Percentiles rank a stretch among this genome's conserved stretches.
phyloP scores from a whole-genome alignment of 2,797 vertebrate species.

The Gymnoscopelus microlampas region DNA sequence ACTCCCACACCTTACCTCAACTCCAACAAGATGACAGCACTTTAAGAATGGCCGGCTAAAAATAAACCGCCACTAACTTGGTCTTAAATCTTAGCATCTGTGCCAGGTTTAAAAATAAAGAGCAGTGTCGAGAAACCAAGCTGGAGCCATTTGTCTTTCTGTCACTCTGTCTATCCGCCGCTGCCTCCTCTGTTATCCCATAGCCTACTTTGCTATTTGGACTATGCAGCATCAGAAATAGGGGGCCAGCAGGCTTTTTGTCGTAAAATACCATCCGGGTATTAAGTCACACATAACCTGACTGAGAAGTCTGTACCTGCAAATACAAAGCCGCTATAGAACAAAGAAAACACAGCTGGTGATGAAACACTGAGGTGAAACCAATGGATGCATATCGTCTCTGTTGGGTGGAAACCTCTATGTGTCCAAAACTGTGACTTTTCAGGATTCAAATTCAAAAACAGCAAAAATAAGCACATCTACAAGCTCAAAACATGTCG shows the following conservation, averaged over 20 bases:
- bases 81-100: slow-evolving; percentile 87
- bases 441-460: too few relatives aligned
- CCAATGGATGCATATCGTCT: background rate
- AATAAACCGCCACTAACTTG: slow-evolving; percentile 87
- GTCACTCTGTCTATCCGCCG: slow-evolving; percentile 73
- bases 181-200: slow-evolving; percentile 58
- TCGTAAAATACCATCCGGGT: slow-evolving; percentile 42
- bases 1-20: slow-evolving; percentile 63
- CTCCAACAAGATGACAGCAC: slow-evolving; percentile 73
- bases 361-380: slow-evolving; percentile 10
- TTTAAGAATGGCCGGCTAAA: slow-evolving; percentile 86
- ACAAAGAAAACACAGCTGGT: background rate
- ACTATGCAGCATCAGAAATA: slow-evolving; percentile 48
- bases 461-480: too few relatives aligned
- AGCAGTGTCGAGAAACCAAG: slow-evolving; percentile 78
- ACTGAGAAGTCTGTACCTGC: slow-evolving; percentile 10
- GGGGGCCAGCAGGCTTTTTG: slow-evolving; percentile 6
- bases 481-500: too few relatives aligned
- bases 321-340: slow-evolving; percentile 16
- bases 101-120: slow-evolving; percentile 87
- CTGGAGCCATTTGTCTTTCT: slow-evolving; percentile 82
- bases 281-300: slow-evolving; percentile 30
- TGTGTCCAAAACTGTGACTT: too few relatives aligned
- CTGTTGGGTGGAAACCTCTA: too few relatives aligned
- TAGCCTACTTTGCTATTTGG: slow-evolving; percentile 67